These are phyloP conservation scores for Tricholaema leucomelas DNA, from an alignment of 2,113 vertebrate species.

Conservation along the genomic window DNA sequence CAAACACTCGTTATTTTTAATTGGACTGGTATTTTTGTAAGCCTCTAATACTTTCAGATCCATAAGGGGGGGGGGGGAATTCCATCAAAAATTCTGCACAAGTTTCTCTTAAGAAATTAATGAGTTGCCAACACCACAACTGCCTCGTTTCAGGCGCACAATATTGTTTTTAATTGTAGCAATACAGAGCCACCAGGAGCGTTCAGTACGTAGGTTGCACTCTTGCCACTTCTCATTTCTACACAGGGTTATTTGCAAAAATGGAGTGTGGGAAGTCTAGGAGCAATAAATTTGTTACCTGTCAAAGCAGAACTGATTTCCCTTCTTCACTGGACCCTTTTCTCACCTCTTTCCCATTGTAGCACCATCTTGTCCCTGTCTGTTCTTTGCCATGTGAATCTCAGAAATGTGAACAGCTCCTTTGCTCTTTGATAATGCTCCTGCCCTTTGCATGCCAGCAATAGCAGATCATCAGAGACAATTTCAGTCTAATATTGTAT, in stretches of 20 bases:
- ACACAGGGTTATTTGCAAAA: neutral
- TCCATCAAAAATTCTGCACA: neutral
- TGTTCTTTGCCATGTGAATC: neutral
- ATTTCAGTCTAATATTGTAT: neutral
- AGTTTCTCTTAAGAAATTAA: neutral
- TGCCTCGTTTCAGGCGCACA: neutral
- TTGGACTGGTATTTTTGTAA: neutral
- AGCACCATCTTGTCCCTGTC: neutral
- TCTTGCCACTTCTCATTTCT: neutral
- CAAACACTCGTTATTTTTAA: neutral
- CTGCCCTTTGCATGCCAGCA: neutral
- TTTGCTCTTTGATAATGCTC: neutral
- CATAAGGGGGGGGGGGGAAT: neutral
- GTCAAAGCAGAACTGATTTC: neutral
- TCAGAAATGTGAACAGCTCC: neutral
- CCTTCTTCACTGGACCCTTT: neutral
- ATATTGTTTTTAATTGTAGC: neutral
- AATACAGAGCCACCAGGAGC: neutral
- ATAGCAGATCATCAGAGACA: neutral
- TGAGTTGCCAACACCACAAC: neutral
- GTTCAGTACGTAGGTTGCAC: neutral
- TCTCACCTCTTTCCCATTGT: neutral
- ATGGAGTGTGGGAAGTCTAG: neutral
- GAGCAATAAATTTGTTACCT: neutral
- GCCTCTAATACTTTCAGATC: neutral